Base-by-base conservation (phyloP, 2,113 vertebrate species). In the Lipophrys pholis region DNA sequence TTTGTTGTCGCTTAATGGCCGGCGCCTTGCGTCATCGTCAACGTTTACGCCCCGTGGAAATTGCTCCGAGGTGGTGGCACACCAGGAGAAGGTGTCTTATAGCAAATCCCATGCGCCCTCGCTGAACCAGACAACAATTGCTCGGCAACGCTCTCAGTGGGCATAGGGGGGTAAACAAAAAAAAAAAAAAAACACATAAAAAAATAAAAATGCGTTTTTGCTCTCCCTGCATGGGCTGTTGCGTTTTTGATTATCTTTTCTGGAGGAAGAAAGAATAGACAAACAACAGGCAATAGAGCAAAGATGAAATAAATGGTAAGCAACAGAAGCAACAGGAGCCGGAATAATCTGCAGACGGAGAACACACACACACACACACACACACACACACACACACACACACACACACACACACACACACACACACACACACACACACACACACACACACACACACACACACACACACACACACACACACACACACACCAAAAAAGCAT, bases 101-200 rank as follows among this genome's bases (percentile, higher is more conserved):
- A 76, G 73, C 77, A 90, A 91, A 83, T 90, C 89, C 90, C 90
- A 61, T 56, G 81, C 62, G 84, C 77, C 91, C 81, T 84, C n/a
- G 9, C 71, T 76, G 70, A 90, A 81, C 84, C 81, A 83, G 69
- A 89, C 91, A 90, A 91, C 86, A 77, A 90, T 82, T 65, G 82
- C 89, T 82, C 90, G 87, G 89, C 84, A 91, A 90, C 90, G n/a
- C 83, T 82, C 85, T 84, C 79, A 57, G 11, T 65, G 80, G 72
- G 75, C 77, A 55, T 50, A 66, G 48, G 60, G 55, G 73, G 81
- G 69, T 53, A 78, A 2, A 30, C 4, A 21, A 58, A 74, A 14
- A 53, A 43, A 69, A 62, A 56, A 73, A 75, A 81, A 14, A n/a
- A n/a, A 72, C 61, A 78, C 21, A 30, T 30, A 21, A 58, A 74